These are phyloP conservation scores for Lagorchestes hirsutus DNA, from an alignment of 2,797 vertebrate species.

Conservation along the genomic window DNA sequence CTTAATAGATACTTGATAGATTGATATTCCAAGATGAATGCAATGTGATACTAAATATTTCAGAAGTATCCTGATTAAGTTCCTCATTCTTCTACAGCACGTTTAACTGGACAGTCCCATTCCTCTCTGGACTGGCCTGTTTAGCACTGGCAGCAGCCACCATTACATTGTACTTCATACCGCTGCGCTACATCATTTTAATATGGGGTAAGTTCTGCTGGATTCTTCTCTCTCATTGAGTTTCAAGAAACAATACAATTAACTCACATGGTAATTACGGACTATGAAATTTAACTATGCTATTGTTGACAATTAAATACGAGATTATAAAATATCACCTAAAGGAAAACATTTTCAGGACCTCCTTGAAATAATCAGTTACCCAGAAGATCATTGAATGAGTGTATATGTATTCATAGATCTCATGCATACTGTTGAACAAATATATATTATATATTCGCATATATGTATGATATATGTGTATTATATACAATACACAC, in stretches of 20 bases:
- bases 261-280: slow-evolving; percentile 48
- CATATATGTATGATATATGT: background rate
- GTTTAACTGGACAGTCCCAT: slow-evolving; percentile 98
- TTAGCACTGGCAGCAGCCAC: slow-evolving; percentile 88
- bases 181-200: slow-evolving; percentile 94
- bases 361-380: slow-evolving; percentile 66
- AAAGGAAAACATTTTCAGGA: slow-evolving; percentile 62
- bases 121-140: slow-evolving; percentile 92
- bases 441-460: slow-evolving; percentile 13
- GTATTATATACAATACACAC: no score
- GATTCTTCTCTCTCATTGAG: slow-evolving; percentile 2
- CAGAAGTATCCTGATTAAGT: slow-evolving; percentile 24
- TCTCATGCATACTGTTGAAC: slow-evolving; percentile 47
- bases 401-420: slow-evolving; percentile 40
- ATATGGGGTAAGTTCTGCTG: slow-evolving; percentile 94
- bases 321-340: slow-evolving; percentile 56
- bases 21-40: background rate
- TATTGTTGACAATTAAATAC: slow-evolving; percentile 68
- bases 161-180: slow-evolving; percentile 89
- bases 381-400: background rate
- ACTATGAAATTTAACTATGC: slow-evolving; percentile 67
- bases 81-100: slow-evolving; percentile 87
- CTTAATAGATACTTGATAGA: background rate
- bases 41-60: background rate
- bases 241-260: slow-evolving; percentile 68